Percentiles rank a stretch among this genome's conserved stretches.
phyloP scores from a whole-genome alignment of 2,888 invertebrate genomes.

The Epinotia demarniana region DNA sequence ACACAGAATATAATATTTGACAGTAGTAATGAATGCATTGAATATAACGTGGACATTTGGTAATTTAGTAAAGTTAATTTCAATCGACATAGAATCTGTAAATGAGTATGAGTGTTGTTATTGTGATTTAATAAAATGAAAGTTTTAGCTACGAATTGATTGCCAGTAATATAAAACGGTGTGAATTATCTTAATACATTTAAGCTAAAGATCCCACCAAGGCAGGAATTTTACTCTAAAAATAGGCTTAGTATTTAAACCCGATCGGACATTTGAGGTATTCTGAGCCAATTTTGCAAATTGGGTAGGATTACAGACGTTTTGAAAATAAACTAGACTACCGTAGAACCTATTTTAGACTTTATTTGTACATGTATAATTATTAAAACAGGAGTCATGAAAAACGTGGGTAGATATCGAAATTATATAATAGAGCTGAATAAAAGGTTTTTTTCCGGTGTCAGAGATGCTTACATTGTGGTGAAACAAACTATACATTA shows the following conservation, averaged over 20 bases:
- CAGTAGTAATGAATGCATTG: no score
- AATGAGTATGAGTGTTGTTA: no score
- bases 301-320: neutral
- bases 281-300: constrained; percentile 4
- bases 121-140: no score
- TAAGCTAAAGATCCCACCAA: neutral
- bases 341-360: neutral
- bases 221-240: constrained; percentile 36
- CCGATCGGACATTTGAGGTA: constrained; percentile 21
- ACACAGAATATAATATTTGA: no score
- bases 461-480: no score
- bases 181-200: neutral
- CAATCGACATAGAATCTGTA: no score
- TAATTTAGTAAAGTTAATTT: no score
- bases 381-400: neutral
- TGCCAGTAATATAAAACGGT: neutral
- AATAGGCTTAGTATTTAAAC: constrained; percentile 40
- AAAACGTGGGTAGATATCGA: neutral
- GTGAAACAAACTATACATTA: no score
- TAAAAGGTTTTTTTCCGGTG: no score
- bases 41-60: no score
- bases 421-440: no score
- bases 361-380: neutral
- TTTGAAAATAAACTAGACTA: neutral
- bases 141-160: no score